Evolutionary conservation across 2,797 vertebrate genomes (phyloP), one percentile per base, ranked within the genome.

Genomic region (Adelosebastes latens): DNA sequence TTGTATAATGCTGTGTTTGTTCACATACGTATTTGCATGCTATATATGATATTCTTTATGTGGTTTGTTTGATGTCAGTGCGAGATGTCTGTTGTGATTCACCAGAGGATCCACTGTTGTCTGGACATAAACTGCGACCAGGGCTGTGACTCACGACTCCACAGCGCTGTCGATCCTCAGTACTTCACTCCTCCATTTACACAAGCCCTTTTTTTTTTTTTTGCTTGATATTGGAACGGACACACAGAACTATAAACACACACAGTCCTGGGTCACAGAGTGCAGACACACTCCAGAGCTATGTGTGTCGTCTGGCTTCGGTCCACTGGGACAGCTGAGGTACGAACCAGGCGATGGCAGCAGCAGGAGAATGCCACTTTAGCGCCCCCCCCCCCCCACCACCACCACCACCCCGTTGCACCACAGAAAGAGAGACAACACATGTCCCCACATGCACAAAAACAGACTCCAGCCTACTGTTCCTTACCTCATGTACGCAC

Each of bases 271-370:
- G 93, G 92, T 93, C 92, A 91, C 36, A 32, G 89, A 87, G 94
- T 93, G 72, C 91, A 93, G 84, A 91, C 80, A 85, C 90, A 90
- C 91, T 89, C 71, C 72, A 76, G 75, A 85, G 88, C 84, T 89
- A 89, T 93, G 91, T 85, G 87, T 91, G 91, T 89, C 22, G 46
- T 81, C 87, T 94, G 92, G 92, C 90, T 66, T 34, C 2, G 49
- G 84, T 78, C 91, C 93, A 92, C 32, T 24, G 74, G 87, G 89
- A 93, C 94, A 95, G 93, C 93, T 95, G 93, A 89, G 88, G 85
- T 81, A 82, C 64, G 73, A 93, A 88, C 82, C 82, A 75, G 81
- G 84, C 78, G 1, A 75, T 87, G 79, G 87, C 78, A 60, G 88
- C 85, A 87, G 86, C 62, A 77, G 80, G 81, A 86, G 79, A 88